phyloP scores from a whole-genome alignment of 2,797 vertebrate genomes.

The Bufotes viridis region DNA sequence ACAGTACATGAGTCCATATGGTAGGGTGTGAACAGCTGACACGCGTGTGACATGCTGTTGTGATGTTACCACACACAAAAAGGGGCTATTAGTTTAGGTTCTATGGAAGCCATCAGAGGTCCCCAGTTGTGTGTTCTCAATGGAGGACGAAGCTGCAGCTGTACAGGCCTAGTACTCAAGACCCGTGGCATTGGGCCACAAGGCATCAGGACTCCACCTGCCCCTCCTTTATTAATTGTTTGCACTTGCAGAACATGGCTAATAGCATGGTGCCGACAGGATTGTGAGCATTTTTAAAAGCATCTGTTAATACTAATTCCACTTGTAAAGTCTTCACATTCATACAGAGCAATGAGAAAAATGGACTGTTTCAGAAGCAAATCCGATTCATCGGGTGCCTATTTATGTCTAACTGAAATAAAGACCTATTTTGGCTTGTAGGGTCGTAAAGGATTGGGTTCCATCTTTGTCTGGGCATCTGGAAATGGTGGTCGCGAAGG shows the following conservation, averaged over 20 bases:
- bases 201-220: conserved; percentile 2
- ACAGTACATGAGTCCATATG: conserved; percentile 52
- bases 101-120: conserved; percentile 9
- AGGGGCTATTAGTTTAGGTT: conserved; percentile 27
- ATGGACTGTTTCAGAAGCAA: background rate
- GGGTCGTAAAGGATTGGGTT: conserved; percentile 79
- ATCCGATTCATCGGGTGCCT: background rate
- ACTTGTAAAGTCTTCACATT: background rate
- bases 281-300: background rate
- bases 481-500: conserved; percentile 80
- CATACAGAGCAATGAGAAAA: background rate
- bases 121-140: conserved; percentile 27
- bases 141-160: conserved; percentile 52
- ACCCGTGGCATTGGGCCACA: conserved; percentile 28
- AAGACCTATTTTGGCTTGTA: conserved; percentile 50
- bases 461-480: conserved; percentile 80
- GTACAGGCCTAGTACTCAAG: conserved; percentile 48
- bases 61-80: conserved; percentile 30
- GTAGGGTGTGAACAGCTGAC: conserved; percentile 53
- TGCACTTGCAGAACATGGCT: background rate
- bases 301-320: background rate
- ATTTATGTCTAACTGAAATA: background rate
- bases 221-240: conserved; percentile 42
- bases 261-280: background rate
- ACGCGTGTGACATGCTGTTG: conserved; percentile 17